These are phyloP conservation scores for Epistrophe eligans DNA, from an alignment of 2,888 invertebrate species.

Conservation along the genomic window DNA sequence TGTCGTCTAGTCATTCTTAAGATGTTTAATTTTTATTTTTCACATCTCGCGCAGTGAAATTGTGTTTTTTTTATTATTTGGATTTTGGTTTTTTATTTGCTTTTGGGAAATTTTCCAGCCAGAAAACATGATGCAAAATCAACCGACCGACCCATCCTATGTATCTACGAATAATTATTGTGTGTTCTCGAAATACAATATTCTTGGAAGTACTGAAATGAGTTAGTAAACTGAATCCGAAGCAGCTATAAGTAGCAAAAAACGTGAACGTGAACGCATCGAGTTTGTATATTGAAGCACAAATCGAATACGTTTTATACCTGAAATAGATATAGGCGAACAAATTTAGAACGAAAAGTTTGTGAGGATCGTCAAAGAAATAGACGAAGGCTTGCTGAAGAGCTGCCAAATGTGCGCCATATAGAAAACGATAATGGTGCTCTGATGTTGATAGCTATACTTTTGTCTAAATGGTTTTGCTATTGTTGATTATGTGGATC, in stretches of 20 bases:
- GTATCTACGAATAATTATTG: neutral
- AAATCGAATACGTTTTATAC: conserved; percentile 64
- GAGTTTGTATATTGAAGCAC: conserved; percentile 49
- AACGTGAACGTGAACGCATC: conserved; percentile 34
- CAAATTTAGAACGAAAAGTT: conserved; percentile 65
- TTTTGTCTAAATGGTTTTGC: conserved; percentile 11
- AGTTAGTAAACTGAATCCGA: conserved; percentile 58
- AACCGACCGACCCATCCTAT: neutral
- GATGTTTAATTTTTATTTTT: conserved; percentile 56
- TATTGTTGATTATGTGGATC: conserved; percentile 6
- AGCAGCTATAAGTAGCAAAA: neutral
- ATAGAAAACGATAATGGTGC: conserved; percentile 21
- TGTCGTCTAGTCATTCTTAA: conserved; percentile 73
- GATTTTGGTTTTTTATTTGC: conserved; percentile 19
- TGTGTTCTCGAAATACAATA: conserved; percentile 67
- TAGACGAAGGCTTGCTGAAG: conserved; percentile 12
- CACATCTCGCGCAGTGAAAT: conserved; percentile 12
- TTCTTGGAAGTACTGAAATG: conserved; percentile 68
- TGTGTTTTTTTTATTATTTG: too few relatives aligned
- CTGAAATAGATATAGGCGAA: conserved; percentile 70
- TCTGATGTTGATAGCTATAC: conserved; percentile 23
- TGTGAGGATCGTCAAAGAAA: conserved; percentile 48
- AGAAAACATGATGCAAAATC: conserved; percentile 53
- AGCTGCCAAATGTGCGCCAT: conserved; percentile 10
- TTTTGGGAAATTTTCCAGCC: conserved; percentile 71